Evolutionary conservation across 2,113 vertebrate genomes (phyloP).

Genomic region (Engraulis encrasicolus): DNA sequence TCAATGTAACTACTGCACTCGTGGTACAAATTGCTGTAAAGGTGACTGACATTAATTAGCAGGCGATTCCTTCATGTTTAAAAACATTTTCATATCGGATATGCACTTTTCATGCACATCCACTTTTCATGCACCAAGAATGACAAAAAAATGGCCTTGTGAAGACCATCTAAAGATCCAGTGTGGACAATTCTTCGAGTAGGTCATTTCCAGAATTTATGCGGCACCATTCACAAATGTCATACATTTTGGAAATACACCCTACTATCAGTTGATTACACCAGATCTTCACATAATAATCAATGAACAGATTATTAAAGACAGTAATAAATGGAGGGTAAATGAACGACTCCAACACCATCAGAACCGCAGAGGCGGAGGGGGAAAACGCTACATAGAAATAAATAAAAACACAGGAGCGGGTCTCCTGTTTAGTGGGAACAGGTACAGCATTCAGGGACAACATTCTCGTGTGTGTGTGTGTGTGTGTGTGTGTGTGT

Average conservation of each 20-base stretch:
- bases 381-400: not conserved
- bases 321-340: not conserved
- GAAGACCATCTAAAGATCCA: not conserved
- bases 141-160: not conserved
- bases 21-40: no score
- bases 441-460: constrained; percentile 4
- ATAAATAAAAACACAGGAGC: constrained; percentile 27
- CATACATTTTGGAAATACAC: no score
- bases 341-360: constrained; percentile 21
- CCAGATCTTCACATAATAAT: no score
- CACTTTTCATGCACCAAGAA: not conserved
- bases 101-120: not conserved
- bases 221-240: no score
- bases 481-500: constrained; percentile 60
- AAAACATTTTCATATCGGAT: not conserved
- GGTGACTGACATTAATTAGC: no score
- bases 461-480: not conserved
- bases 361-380: constrained; percentile 14
- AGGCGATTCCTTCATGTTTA: no score
- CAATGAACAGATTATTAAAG: no score
- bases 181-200: no score
- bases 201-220: no score
- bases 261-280: no score
- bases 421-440: not conserved
- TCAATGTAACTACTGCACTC: no score